phyloP scores from a whole-genome alignment of 1,140 invertebrate genomes.

The Hypothenemus hampei region DNA sequence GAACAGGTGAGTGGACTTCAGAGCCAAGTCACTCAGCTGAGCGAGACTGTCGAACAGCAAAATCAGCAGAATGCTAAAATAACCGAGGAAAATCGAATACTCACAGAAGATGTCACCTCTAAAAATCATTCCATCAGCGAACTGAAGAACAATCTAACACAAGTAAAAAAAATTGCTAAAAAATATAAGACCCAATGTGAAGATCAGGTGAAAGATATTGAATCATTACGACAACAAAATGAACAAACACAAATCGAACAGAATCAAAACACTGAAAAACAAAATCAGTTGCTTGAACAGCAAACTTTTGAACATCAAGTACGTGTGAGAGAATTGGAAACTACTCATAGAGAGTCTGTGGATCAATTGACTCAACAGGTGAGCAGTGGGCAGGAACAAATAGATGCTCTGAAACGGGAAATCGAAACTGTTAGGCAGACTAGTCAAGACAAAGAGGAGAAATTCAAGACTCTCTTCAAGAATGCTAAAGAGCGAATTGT shows the following conservation, averaged over 20 bases:
- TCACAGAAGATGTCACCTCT: constrained; percentile 63
- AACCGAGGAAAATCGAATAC: constrained; percentile 55
- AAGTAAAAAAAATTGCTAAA: constrained; percentile 85
- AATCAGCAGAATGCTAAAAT: constrained; percentile 52
- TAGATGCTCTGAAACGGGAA: constrained; percentile 64
- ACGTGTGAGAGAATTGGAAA: constrained; percentile 45
- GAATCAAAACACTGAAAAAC: constrained; percentile 37
- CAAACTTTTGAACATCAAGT: constrained; percentile 50
- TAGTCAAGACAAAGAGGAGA: constrained; percentile 63
- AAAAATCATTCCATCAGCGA: constrained; percentile 69
- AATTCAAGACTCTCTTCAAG: constrained; percentile 67
- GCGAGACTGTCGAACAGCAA: constrained; percentile 54
- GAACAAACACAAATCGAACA: constrained; percentile 40
- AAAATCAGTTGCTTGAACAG: constrained; percentile 50
- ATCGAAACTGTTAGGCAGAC: constrained; percentile 62
- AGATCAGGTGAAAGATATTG: constrained; percentile 59
- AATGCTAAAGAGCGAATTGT: constrained; percentile 66
- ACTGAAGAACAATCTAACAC: constrained; percentile 69
- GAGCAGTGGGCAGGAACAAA: constrained; percentile 52
- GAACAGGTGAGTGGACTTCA: constrained; percentile 49
- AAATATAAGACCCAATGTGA: constrained; percentile 87
- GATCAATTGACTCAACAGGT: constrained; percentile 61
- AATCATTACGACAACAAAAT: constrained; percentile 51
- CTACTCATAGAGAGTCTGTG: constrained; percentile 49
- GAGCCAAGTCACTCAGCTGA: constrained; percentile 47